A percentile compares a stretch with the other conserved stretches of the same genome.
phyloP scores from a whole-genome alignment of 2,113 vertebrate species.

The Elaphurus davidianus region DNA sequence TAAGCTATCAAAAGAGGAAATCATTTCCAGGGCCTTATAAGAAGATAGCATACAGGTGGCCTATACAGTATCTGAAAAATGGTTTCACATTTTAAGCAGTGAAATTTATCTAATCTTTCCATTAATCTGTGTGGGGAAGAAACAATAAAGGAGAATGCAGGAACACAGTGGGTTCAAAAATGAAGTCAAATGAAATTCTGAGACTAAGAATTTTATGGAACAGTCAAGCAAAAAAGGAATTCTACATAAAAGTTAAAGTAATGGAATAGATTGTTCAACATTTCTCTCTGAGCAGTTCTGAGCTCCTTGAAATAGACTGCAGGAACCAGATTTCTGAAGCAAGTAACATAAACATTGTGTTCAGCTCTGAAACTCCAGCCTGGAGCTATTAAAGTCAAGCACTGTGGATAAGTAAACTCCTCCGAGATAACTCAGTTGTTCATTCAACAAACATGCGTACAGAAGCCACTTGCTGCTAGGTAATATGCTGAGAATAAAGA shows the following conservation, averaged over 20 bases:
- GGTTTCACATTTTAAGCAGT: not conserved
- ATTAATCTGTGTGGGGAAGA: not conserved
- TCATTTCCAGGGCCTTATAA: not conserved
- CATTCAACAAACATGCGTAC: not conserved
- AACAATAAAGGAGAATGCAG: not conserved
- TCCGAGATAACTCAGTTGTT: not conserved
- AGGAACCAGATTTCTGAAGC: not conserved
- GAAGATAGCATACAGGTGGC: not conserved
- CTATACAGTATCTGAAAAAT: not conserved
- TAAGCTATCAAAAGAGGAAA: not conserved
- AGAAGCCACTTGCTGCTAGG: not conserved
- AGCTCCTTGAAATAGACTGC: not conserved
- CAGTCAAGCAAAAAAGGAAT: not conserved
- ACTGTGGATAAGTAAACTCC: not conserved
- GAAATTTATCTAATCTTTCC: constrained; percentile 5
- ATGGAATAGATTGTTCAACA: not conserved
- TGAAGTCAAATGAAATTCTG: not conserved
- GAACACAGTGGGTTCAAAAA: not conserved
- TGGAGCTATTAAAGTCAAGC: not conserved
- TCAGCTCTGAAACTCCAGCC: not conserved
- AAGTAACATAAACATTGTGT: not conserved
- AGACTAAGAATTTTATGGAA: not conserved
- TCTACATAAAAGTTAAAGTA: not conserved
- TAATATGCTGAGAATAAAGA: not conserved
- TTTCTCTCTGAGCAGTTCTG: not conserved